Percentiles rank a stretch among this genome's conserved stretches.
phyloP scores from a whole-genome alignment of 2,797 vertebrate genomes.

The Erithacus rubecula region DNA sequence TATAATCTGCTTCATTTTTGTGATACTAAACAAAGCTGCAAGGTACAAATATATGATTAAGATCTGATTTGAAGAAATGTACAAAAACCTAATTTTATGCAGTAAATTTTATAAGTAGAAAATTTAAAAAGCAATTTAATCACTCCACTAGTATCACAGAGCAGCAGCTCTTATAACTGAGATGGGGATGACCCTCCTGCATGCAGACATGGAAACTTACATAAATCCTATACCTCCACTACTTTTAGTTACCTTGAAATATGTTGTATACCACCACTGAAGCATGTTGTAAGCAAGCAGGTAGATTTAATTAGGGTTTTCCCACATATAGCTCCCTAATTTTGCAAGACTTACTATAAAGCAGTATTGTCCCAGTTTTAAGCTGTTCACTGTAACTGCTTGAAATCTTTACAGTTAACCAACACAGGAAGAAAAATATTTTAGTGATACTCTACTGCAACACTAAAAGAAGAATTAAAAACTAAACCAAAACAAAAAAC shows the following conservation, averaged over 20 bases:
- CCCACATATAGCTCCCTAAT: background rate
- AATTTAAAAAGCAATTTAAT: background rate
- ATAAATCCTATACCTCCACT: background rate
- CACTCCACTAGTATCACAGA: background rate
- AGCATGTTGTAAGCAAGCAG: background rate
- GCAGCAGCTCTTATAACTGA: background rate
- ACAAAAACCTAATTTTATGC: background rate
- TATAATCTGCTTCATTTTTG: background rate
- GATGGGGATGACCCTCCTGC: background rate
- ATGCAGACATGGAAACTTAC: background rate
- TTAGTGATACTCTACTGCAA: background rate
- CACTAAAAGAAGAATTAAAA: background rate
- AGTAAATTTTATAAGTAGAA: background rate
- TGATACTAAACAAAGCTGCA: background rate
- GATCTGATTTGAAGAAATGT: background rate
- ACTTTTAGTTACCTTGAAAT: background rate
- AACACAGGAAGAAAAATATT: background rate
- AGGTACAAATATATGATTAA: background rate
- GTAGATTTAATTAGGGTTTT: background rate
- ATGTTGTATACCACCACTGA: background rate
- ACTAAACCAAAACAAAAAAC: background rate
- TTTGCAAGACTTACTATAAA: background rate
- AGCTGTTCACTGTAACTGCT: background rate
- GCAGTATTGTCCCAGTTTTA: background rate
- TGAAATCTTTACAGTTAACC: background rate